Percentiles rank a stretch among this genome's conserved stretches.
Evolutionary conservation across 2,797 vertebrate genomes (phyloP).

Genomic region (Karalla daura): DNA sequence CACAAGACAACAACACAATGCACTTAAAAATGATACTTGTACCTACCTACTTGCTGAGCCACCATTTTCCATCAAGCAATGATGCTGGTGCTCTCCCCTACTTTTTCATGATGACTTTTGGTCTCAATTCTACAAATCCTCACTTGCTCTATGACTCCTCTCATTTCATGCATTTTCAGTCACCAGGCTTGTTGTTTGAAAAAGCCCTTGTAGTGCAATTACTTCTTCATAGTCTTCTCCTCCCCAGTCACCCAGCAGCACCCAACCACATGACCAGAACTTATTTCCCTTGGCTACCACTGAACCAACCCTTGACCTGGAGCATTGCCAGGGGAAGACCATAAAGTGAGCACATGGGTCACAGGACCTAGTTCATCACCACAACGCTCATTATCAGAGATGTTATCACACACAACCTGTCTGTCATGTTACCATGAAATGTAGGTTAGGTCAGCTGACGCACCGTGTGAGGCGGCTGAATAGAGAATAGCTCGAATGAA

Average conservation of each 20-base stretch:
- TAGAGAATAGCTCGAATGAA: slow-evolving; percentile 36
- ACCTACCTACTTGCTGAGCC: too few relatives aligned
- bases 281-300: slow-evolving; percentile 44
- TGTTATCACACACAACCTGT: slow-evolving; percentile 59
- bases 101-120: not conserved
- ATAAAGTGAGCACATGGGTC: slow-evolving; percentile 61
- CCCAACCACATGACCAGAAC: slow-evolving; percentile 55
- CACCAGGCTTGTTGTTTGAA: not conserved
- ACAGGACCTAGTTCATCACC: slow-evolving; percentile 66
- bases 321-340: slow-evolving; percentile 51
- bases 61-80: not conserved
- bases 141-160: not conserved
- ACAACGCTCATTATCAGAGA: slow-evolving; percentile 50
- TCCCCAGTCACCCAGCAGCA: slow-evolving; percentile 1
- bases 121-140: not conserved
- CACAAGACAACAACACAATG: not conserved
- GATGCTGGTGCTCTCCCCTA: not conserved
- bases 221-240: slow-evolving; percentile 16
- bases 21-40: not conserved
- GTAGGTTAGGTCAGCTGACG: slow-evolving; percentile 73
- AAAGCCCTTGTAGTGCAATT: slow-evolving; percentile 9
- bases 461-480: slow-evolving; percentile 38
- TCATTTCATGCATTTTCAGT: not conserved
- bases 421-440: slow-evolving; percentile 62
- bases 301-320: slow-evolving; percentile 42